These are phyloP conservation scores for Mormyrops boulengeri DNA, from an alignment of 2,797 vertebrate species.

Conservation along the genomic window DNA sequence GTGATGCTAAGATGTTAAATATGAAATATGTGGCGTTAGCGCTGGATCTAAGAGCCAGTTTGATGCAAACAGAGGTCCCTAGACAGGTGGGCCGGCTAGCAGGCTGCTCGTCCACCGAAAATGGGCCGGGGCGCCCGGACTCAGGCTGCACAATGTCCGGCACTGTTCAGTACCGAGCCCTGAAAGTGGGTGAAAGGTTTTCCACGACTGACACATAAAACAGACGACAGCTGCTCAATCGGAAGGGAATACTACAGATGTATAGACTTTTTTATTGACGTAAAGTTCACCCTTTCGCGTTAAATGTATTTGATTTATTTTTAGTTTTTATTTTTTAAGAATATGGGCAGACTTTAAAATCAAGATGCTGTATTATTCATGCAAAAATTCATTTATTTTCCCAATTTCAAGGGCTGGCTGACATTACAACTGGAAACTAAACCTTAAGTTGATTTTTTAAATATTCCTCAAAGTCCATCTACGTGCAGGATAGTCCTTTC, in stretches of 20 bases:
- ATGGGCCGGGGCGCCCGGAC: background rate
- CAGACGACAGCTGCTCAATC: background rate
- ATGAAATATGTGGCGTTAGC: background rate
- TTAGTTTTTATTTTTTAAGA: background rate
- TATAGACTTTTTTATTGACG: background rate
- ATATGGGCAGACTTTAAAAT: background rate
- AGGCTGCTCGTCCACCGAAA: background rate
- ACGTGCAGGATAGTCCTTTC: background rate
- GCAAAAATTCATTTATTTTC: background rate
- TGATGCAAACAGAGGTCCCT: background rate
- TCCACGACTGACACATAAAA: background rate
- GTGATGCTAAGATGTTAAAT: background rate
- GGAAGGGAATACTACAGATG: background rate
- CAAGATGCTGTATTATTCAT: background rate
- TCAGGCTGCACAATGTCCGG: background rate
- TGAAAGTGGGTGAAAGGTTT: background rate
- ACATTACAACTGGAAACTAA: background rate
- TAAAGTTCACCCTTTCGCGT: background rate
- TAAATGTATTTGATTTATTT: background rate
- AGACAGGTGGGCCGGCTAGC: background rate
- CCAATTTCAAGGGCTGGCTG: background rate
- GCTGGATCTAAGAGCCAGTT: background rate
- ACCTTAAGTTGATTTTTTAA: background rate
- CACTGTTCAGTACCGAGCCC: background rate
- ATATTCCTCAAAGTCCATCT: background rate